Base-by-base conservation (phyloP, 1,140 invertebrate species). In the Nomia melanderi region DNA sequence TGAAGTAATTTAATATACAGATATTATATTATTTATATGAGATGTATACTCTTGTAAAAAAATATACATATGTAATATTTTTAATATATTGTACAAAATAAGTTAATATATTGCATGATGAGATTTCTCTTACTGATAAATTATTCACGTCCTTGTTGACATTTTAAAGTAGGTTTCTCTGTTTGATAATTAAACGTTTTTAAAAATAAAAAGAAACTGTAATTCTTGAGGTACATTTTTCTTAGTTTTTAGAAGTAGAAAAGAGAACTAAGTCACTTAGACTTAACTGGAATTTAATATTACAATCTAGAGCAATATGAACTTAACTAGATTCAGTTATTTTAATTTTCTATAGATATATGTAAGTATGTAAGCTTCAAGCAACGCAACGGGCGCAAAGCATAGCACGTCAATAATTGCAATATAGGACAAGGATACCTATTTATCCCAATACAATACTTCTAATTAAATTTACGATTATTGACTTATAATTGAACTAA, bases 371-470 rank as follows among this genome's bases (percentile, higher is more conserved):
- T 36, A 33, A 53, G n/a, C 64, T 69, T 17, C 54, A 76, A 41
- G 65, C 47, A 63, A 44, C 31, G 9, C 17, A 9, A 53, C 27
- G n/a, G 29, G 50, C 64, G 23, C 23, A 33, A 82, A 63, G 80
- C 66, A 44, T 33, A 57, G 77, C 53, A 57, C 64, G 59, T 83
- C 81, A 78, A 83, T 83, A 83, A 73, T 50, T 73, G 69, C 33
- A 33, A 83, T 78, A 64, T 82, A 63, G 79, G 39, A 82, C 81
- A 82, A 83, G 79, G 79, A 81, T 75, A 78, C 67, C 23, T 71
- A 69, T 82, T 82, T 50, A 20, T 29, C 56, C 56, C 62, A 44
- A 65, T 23, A 25, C 25, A 9, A 23, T 50, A 57, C 29, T 27
- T 33, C 14, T 5, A 17, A n/a, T 67, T 56, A 44, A 2, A 41